A percentile compares a stretch with the other conserved stretches of the same genome.
Conservation (phyloP, 2,797 vertebrate genomes). For the Pristis pectinata region DNA sequence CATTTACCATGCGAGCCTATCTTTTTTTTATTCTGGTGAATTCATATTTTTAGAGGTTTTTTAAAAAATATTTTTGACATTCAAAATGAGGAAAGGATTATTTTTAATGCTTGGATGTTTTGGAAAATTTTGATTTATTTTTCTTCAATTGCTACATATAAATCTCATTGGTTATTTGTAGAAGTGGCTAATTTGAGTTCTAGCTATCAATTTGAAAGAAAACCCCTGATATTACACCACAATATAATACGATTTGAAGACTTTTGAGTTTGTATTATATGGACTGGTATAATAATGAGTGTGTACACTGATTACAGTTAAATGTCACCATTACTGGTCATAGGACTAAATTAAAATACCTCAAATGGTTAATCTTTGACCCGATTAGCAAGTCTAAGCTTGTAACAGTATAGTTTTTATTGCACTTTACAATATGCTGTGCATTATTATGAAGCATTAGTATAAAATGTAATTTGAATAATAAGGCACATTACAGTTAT, state of each 20-base stretch:
- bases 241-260: neutral
- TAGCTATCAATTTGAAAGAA: neutral
- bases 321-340: neutral
- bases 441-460: conserved; percentile 27
- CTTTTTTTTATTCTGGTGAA: neutral
- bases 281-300: neutral
- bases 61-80: neutral
- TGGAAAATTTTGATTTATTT: neutral
- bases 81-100: neutral
- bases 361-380: conserved; percentile 25
- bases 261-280: neutral
- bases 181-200: neutral
- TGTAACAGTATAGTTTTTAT: conserved; percentile 21
- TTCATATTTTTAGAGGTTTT: neutral
- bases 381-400: conserved; percentile 17
- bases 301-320: conserved; percentile 6
- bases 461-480: conserved; percentile 32
- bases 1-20: neutral
- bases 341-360: conserved; percentile 10
- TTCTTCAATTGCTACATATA: neutral
- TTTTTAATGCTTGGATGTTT: neutral
- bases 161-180: neutral
- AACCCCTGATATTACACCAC: neutral
- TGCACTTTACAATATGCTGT: neutral
- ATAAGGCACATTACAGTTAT: conserved; percentile 30